Base-by-base conservation (phyloP, 2,113 vertebrate species). In the Lamprotornis superbus region DNA sequence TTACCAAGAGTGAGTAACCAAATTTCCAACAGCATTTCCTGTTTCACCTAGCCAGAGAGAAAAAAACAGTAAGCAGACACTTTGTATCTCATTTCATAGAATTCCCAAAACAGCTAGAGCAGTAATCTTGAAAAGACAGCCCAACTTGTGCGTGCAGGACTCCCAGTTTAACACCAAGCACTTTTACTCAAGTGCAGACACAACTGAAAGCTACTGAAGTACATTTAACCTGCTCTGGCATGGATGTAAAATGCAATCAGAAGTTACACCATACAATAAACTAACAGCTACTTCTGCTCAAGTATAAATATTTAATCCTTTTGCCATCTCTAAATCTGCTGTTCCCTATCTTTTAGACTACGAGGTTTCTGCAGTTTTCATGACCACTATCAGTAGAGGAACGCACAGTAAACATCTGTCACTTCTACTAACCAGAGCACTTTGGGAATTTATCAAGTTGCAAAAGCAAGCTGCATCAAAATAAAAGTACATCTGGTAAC, bases 401-500 rank as follows among this genome's bases (percentile, higher is more conserved):
- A 88, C 37, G 76, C 61, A 69, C 33, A 83, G 73, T 35, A 83
- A 94, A 95, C 91, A 97, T 92, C 90, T 96, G 86, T 57, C 21
- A 15, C 83, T 75, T 83, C 90, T 77, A 70, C 92, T 59, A 87
- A 92, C 88, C 60, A 81, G 71, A 89, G 64, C 52, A 52, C 69
- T 92, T 50, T 56, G 83, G 93, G 90, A 95, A 90, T 96, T 91
- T 71, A 93, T 67, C 59, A 63, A 94, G 93, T 83, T 74, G 59
- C 75, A 93, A 92, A 95, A 89, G 88, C 79, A 74, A 86, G 40
- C 64, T 90, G 47, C 71, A 68, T 49, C 73, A 95, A 93, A 97
- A 95, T 89, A 96, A 94, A 91, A 94, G 87, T 77, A 91, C 77
- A 94, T 93, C 73, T 95, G 92, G 88, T 49, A 83, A 87, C 40